These are phyloP conservation scores for Mugil cephalus DNA, from an alignment of 2,113 vertebrate genomes.

Conservation along the genomic window DNA sequence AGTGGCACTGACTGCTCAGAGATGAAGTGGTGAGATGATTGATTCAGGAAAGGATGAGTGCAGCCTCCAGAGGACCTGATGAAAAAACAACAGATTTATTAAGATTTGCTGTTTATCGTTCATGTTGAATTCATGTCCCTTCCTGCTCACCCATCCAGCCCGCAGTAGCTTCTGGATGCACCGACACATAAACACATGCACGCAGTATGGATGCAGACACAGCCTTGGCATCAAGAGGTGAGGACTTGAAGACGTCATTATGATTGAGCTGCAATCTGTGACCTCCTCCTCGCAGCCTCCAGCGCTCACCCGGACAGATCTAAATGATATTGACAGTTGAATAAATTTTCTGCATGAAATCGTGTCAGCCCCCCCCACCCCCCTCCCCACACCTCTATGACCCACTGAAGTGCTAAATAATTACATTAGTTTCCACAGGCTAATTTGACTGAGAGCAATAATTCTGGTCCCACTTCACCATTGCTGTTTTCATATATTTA, in stretches of 20 bases:
- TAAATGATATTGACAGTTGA: constrained; percentile 84
- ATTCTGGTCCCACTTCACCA: constrained; percentile 61
- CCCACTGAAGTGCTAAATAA: constrained; percentile 80
- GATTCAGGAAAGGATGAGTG: constrained; percentile 13
- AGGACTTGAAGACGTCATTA: constrained; percentile 68
- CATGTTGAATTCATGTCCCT: neutral
- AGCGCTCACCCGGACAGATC: constrained; percentile 73
- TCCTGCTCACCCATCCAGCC: neutral
- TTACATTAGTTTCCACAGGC: constrained; percentile 75
- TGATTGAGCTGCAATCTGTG: constrained; percentile 67
- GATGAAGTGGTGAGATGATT: constrained; percentile 41
- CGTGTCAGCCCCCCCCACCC: constrained; percentile 58
- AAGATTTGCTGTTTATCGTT: constrained; percentile 2
- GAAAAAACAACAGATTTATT: constrained; percentile 3
- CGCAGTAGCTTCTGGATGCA: neutral
- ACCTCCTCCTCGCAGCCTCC: constrained; percentile 47
- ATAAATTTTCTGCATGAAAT: constrained; percentile 81
- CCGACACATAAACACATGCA: neutral
- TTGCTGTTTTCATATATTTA: constrained; percentile 64
- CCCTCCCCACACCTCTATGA: constrained; percentile 32
- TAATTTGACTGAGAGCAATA: constrained; percentile 77
- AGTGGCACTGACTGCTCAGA: constrained; percentile 33
- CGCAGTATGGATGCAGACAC: constrained; percentile 20
- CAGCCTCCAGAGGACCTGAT: neutral
- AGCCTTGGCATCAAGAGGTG: constrained; percentile 32